Percentiles rank a stretch among this genome's conserved stretches.
phyloP scores from a whole-genome alignment of 1,140 invertebrate species.

The Zaprionus vittiger region DNA sequence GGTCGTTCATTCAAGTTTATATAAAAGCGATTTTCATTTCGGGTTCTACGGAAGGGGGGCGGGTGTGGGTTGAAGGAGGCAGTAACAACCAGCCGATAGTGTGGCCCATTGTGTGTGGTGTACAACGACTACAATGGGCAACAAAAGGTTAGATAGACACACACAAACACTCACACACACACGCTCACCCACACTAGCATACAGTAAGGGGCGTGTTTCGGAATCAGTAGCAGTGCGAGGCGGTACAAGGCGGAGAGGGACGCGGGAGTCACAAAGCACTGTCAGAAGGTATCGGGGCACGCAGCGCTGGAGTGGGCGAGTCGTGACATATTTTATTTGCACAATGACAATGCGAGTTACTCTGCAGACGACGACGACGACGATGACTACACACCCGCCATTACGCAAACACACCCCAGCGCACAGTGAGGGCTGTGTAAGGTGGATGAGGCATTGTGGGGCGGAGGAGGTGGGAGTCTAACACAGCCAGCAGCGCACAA shows the following conservation, averaged over 20 bases:
- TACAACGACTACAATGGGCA: slow-evolving; percentile 71
- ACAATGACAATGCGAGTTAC: slow-evolving; percentile 83
- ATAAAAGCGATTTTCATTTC: slow-evolving; percentile 76
- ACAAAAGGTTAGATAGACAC: slow-evolving; percentile 73
- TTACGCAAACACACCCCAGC: slow-evolving; percentile 71
- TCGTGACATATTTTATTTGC: slow-evolving; percentile 84
- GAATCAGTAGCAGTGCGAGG: slow-evolving; percentile 12
- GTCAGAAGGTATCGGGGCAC: slow-evolving; percentile 14
- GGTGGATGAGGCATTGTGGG: slow-evolving; percentile 3
- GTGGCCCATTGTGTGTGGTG: slow-evolving; percentile 60
- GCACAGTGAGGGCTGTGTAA: slow-evolving; percentile 25
- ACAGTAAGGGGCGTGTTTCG: slow-evolving; percentile 66
- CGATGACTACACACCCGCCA: slow-evolving; percentile 61
- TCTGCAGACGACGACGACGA: slow-evolving; percentile 44
- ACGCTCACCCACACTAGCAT: slow-evolving; percentile 18
- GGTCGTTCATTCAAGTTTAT: slow-evolving; percentile 69
- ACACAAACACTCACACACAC: slow-evolving; percentile 32
- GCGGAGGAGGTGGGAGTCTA: slow-evolving; percentile 12
- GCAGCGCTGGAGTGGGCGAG: slow-evolving; percentile 61
- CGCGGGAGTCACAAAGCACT: slow-evolving; percentile 41
- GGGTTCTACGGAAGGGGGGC: background rate
- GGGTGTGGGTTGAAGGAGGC: slow-evolving; percentile 16
- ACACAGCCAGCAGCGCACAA: slow-evolving; percentile 61
- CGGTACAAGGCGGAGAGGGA: background rate
- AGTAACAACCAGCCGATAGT: slow-evolving; percentile 53